phyloP scores from a whole-genome alignment of 2,113 vertebrate species.

The Pholis gunnellus region DNA sequence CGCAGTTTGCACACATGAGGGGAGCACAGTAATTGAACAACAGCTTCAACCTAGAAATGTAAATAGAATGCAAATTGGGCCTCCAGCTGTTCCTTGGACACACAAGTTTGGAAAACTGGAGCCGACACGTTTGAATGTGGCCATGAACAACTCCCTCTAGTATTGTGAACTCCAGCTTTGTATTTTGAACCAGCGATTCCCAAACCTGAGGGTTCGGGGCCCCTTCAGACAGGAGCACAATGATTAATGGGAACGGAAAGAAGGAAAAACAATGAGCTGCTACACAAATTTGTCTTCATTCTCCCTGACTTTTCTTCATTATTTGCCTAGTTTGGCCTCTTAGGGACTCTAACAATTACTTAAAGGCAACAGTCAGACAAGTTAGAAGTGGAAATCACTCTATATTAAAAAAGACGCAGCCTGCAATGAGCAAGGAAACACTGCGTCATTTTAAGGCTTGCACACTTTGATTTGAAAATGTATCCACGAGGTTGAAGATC shows the following conservation, averaged over 20 bases:
- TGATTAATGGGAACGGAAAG: conserved; percentile 20
- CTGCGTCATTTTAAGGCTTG: not conserved
- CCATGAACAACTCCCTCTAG: not conserved
- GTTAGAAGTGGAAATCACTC: not conserved
- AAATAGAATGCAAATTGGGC: not conserved
- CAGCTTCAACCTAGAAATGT: not conserved
- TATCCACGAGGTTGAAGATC: not conserved
- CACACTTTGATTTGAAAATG: not conserved
- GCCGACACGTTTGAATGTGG: not conserved
- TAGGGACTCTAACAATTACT: not conserved
- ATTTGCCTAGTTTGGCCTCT: not conserved
- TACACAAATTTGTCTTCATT: conserved; percentile 37
- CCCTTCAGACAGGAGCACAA: not conserved
- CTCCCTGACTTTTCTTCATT: not conserved
- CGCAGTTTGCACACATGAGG: conserved; percentile 51
- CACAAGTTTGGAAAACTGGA: not conserved
- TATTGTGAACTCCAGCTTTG: not conserved
- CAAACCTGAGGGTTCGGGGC: not conserved
- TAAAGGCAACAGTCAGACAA: not conserved
- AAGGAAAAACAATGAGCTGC: conserved; percentile 30
- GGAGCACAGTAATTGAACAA: conserved; percentile 37
- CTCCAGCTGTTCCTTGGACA: not conserved
- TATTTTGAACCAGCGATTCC: not conserved
- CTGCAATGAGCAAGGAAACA: not conserved
- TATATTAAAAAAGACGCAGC: not conserved